phyloP scores from a whole-genome alignment of 1,140 invertebrate species.

The Hermatobates lingyangjiaoensis region DNA sequence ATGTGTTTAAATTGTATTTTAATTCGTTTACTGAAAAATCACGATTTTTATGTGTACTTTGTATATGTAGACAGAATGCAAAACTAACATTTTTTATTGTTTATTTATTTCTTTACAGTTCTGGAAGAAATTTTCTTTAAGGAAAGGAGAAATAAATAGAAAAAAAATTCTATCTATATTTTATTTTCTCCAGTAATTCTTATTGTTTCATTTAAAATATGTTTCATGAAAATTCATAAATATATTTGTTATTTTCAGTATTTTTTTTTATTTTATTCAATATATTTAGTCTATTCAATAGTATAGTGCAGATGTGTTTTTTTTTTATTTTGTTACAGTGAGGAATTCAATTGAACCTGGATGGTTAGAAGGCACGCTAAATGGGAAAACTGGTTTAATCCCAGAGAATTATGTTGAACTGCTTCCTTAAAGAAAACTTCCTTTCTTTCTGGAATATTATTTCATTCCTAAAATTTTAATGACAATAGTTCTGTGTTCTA shows the following conservation, averaged over 20 bases:
- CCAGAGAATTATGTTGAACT: slow-evolving; percentile 94
- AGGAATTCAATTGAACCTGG: slow-evolving; percentile 79
- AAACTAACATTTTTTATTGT: background rate
- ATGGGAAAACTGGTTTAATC: slow-evolving; percentile 83
- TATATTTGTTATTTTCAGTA: background rate
- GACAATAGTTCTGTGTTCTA: too few species aligned
- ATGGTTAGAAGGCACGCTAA: slow-evolving; percentile 87
- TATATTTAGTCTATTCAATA: slow-evolving; percentile 15
- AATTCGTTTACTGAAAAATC: too few species aligned
- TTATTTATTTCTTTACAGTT: too few species aligned
- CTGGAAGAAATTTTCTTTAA: too few species aligned
- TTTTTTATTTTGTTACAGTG: slow-evolving; percentile 42
- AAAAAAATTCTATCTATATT: background rate
- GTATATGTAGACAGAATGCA: background rate
- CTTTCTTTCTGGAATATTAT: too few species aligned
- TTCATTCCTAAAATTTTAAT: too few species aligned
- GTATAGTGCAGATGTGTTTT: too few species aligned
- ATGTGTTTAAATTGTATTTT: too few species aligned
- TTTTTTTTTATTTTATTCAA: background rate
- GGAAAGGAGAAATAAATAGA: background rate
- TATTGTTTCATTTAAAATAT: background rate
- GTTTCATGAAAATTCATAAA: background rate
- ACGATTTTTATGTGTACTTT: too few species aligned
- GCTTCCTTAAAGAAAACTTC: slow-evolving; percentile 39
- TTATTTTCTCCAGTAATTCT: background rate